Base-by-base conservation (phyloP, 1,140 invertebrate species). In the Ceratosolen solmsi region DNA sequence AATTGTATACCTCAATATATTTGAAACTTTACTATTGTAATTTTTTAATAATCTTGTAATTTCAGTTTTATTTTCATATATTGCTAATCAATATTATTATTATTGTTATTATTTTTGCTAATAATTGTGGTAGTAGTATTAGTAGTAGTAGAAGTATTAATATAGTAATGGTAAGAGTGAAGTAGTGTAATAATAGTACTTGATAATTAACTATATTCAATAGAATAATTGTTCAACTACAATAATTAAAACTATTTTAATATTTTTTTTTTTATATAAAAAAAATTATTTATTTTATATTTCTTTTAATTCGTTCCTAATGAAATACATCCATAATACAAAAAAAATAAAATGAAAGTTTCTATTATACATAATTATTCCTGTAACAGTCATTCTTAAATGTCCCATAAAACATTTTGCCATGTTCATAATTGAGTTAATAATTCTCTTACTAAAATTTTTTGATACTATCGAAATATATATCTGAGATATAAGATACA, bases 41-140 rank as follows among this genome's bases (percentile, higher is more conserved):
- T 89, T 86, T 84, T 85, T 85, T 88, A 87, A 90, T 89, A 89
- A 90, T 89, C 86, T 88, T 89, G 88, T 90, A 89, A 89, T 86
- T 87, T 87, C 83, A 88, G 85, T 85, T 86, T 88, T 84, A 87
- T 86, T 85, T 68, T 86, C 74, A 84, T 88, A 88, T 54, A 88
- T 87, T 83, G 70, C 73, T 85, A 83, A 88, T 88, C 84, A 86
- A 83, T 75, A 83, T 84, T 73, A 82, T 84, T 83, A 80, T 84
- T 85, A 84, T n/a, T n/a, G n/a, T n/a, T n/a, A n/a, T n/a, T n/a
- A n/a, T n/a, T n/a, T n/a, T n/a, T n/a, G n/a, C n/a, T n/a, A n/a
- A n/a, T n/a, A n/a, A n/a, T 85, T 75, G 80, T 85, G 70, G 76
- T n/a, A n/a, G 85, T 86, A 88, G 85, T 63, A 76, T 76, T 63